Evolutionary conservation across 2,113 vertebrate genomes (phyloP).

Genomic region (Telmatochromis bifrenatus): DNA sequence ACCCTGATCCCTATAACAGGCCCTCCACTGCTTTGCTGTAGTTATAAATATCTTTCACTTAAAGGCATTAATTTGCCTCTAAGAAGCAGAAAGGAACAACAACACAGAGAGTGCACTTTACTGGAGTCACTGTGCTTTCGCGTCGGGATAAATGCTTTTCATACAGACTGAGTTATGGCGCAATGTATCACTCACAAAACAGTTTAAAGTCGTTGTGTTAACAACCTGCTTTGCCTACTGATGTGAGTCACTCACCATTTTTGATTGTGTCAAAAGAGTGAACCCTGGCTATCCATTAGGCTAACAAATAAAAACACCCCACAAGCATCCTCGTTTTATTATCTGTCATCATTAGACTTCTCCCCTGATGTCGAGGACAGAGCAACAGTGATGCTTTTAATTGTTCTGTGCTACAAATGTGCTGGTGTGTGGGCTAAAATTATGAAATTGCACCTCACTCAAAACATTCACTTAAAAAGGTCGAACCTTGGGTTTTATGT

Average conservation of each 20-base stretch:
- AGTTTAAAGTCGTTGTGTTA: not conserved
- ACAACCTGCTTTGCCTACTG: not conserved
- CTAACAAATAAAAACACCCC: not conserved
- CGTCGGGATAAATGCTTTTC: not conserved
- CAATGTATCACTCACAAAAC: not conserved
- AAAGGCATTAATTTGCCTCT: constrained; percentile 16
- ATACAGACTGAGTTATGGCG: not conserved
- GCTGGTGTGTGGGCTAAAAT: not conserved
- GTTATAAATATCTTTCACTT: not conserved
- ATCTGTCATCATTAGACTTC: not conserved
- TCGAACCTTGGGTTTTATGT: not conserved
- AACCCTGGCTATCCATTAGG: not conserved
- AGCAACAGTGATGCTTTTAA: not conserved
- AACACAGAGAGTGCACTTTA: not conserved
- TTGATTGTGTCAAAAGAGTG: not conserved
- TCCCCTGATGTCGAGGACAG: not conserved
- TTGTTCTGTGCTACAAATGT: not conserved
- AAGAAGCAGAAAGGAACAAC: not conserved
- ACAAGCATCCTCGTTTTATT: not conserved
- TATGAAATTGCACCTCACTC: not conserved
- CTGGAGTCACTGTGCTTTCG: not conserved
- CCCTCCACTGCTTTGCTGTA: not conserved
- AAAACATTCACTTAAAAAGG: not conserved
- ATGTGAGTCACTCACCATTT: not conserved
- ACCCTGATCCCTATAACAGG: not conserved